Conservation (phyloP, 2,797 vertebrate species). For the Phoeniculus purpureus region DNA sequence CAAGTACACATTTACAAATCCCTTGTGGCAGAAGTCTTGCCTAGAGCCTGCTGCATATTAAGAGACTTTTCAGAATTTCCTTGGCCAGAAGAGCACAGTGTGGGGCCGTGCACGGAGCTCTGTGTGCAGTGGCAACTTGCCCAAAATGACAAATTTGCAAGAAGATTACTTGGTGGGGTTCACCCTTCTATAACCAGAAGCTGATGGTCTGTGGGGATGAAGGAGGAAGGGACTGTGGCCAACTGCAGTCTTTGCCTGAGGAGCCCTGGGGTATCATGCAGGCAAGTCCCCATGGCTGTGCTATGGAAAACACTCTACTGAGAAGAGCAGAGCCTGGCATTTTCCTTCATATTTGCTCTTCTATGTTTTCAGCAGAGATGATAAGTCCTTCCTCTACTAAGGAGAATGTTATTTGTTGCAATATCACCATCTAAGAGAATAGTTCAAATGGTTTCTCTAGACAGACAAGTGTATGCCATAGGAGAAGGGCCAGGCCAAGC, state of each 20-base stretch:
- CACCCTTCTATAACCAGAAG: not conserved
- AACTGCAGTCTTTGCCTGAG: not conserved
- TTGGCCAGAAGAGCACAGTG: accelerated
- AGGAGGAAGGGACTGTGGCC: accelerated
- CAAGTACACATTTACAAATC: not conserved
- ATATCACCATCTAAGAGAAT: not conserved
- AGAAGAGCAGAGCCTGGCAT: not conserved
- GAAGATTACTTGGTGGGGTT: not conserved
- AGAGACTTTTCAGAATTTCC: not conserved
- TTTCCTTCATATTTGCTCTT: not conserved
- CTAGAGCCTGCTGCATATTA: not conserved
- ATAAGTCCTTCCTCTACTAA: not conserved
- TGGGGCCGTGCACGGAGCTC: accelerated
- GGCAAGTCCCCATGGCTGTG: accelerated
- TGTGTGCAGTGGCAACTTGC: accelerated
- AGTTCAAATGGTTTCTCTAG: not conserved
- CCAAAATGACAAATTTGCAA: not conserved
- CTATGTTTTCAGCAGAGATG: not conserved
- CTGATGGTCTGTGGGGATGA: not conserved
- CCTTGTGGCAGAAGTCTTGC: not conserved
- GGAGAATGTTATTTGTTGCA: not conserved
- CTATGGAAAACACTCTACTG: not conserved
- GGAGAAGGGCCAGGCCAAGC: not conserved
- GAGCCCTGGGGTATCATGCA: not conserved
- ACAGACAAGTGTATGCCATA: not conserved